Base-by-base conservation (phyloP, 1,140 invertebrate species). In the Eriocheir sinensis region DNA sequence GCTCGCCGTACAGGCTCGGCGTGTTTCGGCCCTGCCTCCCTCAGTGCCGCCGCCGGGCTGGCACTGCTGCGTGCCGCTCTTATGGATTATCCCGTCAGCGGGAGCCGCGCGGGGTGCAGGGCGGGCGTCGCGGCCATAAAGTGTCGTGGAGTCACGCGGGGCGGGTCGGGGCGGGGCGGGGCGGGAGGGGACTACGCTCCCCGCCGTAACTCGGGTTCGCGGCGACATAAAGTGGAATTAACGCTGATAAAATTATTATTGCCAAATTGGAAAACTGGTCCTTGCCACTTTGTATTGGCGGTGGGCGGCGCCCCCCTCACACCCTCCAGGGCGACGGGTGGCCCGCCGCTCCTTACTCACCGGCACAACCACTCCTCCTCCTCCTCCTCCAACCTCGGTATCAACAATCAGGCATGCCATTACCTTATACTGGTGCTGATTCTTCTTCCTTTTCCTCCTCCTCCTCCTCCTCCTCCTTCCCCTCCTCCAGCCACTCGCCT, bases 211-310 rank as follows among this genome's bases (percentile, higher is more conserved):
- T 72, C 60, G 17, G 27, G 60, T 27, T 72, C 60, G 21, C 60
- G 60, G 4, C 3, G 60, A n/a, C 60, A 72, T 72, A 27, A 72
- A 72, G 60, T 72, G 60, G 60, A 27, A 72, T 72, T 72, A 72
- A n/a, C n/a, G 60, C 60, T 72, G 60, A 72, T 72, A 72, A 72
- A 72, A 27, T 72, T 72, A 72, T n/a, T 72, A n/a, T 72, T 72
- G 60, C 27, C 21, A 72, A 72, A 72, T 72, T 72, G 60, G 60
- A 72, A 72, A 72, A 72, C 21, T n/a, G 60, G 21, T 72, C 60
- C 60, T 72, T 72, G 60, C 60, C 60, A 72, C 60, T 72, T 72
- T 72, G 6, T 72, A n/a, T 72, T 72, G 60, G 60, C n/a, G 60
- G 60, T n/a, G 4, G 44, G 44, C n/a, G 27, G 9, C 60, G 60